Conservation (phyloP, 2,888 invertebrate species). For the Diarsia rubi region DNA sequence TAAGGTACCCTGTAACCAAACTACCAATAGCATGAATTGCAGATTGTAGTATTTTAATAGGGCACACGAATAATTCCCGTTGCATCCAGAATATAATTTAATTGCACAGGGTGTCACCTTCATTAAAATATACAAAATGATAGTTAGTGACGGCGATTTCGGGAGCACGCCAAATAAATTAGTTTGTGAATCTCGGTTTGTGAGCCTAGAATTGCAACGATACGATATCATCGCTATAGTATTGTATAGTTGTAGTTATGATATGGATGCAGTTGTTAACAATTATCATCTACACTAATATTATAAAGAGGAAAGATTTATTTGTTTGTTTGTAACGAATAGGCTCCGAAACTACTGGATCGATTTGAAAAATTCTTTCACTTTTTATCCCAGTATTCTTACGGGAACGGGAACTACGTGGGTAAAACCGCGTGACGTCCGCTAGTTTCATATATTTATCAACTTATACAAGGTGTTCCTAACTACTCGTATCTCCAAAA, state of each 20-base stretch:
- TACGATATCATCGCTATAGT: neutral
- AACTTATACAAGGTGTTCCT: too few relatives aligned
- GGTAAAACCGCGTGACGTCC: too few relatives aligned
- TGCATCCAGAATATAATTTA: neutral
- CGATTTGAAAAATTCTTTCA: too few relatives aligned
- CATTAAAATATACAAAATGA: conserved; percentile 11
- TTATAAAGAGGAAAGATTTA: too few relatives aligned
- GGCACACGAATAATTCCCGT: neutral
- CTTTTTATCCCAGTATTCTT: too few relatives aligned
- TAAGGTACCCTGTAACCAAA: too few relatives aligned
- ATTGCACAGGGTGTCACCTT: neutral
- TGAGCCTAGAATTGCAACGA: neutral
- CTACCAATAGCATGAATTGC: neutral
- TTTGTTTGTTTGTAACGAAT: too few relatives aligned
- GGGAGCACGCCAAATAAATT: conserved; percentile 9
- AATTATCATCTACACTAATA: too few relatives aligned
- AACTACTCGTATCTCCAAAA: neutral
- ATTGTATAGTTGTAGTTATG: neutral
- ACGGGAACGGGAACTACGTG: too few relatives aligned
- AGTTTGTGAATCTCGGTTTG: neutral
- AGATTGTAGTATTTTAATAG: neutral
- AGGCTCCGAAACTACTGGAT: too few relatives aligned
- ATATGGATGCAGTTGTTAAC: neutral
- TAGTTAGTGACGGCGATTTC: neutral
- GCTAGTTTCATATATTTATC: too few relatives aligned